Base-by-base conservation (phyloP, 2,888 invertebrate species). In the Apomyelois bistriatella region DNA sequence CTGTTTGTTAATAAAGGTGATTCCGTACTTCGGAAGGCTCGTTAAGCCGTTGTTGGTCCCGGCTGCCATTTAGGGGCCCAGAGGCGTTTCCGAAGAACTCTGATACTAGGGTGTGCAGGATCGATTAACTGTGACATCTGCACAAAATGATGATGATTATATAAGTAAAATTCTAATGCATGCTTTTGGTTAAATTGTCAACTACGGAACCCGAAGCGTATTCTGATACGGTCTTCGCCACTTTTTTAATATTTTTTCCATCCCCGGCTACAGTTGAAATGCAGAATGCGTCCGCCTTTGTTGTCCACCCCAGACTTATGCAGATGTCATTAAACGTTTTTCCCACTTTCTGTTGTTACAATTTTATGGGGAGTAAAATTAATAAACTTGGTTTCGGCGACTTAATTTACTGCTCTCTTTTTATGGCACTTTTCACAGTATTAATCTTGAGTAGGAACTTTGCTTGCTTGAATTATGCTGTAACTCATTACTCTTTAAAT, bases 271-370 rank as follows among this genome's bases (percentile, higher is more conserved):
- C 72, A 67, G 74, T 74, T 77, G 64, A 72, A 81, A 79, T 79
- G 77, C 78, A 77, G 75, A 72, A 77, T 81, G 79, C 81, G 75
- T 81, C 79, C 62, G 63, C 68, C 72, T 76, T 73, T 75, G 72
- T 78, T 74, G 70, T 72, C 67, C 59, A 65, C 61, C 61, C 57
- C 68, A 64, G 66, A 70, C 65, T 71, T 74, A 74, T 74, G 72
- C 70, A 74, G 70, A 77, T 77, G 74, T 66, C 64, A 72, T 76
- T 73, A 70, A 73, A 70, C 56, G 53, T 55, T 58, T 57, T 54
- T 55, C 41, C 53, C 53, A 51, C 36, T 48, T 53, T 30, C 22
- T 54, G 56, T 57, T 55, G 48, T 53, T 56, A 56, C 52, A 57
- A 40, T 58, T 58, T 48, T 54, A 52, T 56, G 52, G 43, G 32